Evolutionary conservation across 2,113 vertebrate genomes (phyloP).

Genomic region (Copsychus sechellarum): DNA sequence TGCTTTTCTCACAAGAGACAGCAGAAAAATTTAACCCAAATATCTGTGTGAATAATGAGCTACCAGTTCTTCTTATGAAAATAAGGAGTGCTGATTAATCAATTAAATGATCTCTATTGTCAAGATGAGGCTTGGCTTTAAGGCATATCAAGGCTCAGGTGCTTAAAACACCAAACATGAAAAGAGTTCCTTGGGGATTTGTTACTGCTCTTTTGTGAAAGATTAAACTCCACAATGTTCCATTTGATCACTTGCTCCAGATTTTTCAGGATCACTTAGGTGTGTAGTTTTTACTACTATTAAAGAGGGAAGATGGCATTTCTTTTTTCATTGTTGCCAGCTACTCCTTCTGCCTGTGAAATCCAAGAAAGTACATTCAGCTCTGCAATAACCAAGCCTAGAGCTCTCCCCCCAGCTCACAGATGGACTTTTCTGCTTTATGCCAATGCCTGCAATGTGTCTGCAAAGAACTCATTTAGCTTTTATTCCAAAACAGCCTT

Average conservation of each 20-base stretch:
- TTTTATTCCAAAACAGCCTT: background rate
- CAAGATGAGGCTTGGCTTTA: background rate
- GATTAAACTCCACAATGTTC: background rate
- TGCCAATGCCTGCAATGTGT: background rate
- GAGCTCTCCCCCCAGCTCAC: background rate
- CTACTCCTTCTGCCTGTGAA: background rate
- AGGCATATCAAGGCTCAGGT: background rate
- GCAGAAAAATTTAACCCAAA: background rate
- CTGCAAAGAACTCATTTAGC: background rate
- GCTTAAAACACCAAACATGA: background rate
- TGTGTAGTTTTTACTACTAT: background rate
- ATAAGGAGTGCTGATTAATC: background rate
- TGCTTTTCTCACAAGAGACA: background rate
- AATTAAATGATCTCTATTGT: background rate
- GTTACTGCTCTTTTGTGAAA: background rate
- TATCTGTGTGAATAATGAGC: background rate
- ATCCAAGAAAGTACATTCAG: background rate
- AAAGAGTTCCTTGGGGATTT: background rate
- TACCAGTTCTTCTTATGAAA: background rate
- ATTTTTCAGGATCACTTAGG: background rate
- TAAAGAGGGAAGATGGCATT: background rate
- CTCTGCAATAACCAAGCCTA: background rate
- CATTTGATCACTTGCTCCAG: background rate
- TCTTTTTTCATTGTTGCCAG: background rate
- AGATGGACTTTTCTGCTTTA: background rate